Conservation (phyloP, 2,113 vertebrate genomes). For the Octodon degus region DNA sequence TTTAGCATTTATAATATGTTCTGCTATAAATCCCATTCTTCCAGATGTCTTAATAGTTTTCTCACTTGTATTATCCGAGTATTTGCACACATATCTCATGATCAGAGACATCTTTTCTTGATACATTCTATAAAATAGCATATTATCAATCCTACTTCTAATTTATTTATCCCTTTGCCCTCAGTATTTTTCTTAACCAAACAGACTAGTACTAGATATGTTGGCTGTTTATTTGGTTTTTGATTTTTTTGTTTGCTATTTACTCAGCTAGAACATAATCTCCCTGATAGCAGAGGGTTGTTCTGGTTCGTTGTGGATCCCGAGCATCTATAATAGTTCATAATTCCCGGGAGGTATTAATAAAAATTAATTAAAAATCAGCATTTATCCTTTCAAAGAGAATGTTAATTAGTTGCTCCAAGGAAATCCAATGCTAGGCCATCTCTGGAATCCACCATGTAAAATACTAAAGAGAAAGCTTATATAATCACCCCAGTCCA, state of each 20-base stretch:
- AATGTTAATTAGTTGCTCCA: background rate
- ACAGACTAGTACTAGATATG: background rate
- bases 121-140: background rate
- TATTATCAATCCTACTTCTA: background rate
- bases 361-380: background rate
- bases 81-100: background rate
- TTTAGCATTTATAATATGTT: background rate
- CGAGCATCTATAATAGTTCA: background rate
- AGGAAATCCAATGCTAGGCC: background rate
- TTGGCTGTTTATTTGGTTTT: background rate
- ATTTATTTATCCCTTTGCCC: background rate
- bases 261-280: background rate
- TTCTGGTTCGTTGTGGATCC: background rate
- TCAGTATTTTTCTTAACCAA: constrained; percentile 29
- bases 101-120: background rate
- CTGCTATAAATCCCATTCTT: background rate
- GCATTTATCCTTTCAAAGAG: background rate
- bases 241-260: background rate
- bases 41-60: background rate
- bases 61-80: background rate
- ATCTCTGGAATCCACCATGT: background rate
- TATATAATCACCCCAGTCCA: background rate
- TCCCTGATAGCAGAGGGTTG: background rate
- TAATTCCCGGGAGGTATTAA: background rate
- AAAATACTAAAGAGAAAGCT: background rate